Evolutionary conservation across 2,888 invertebrate species (phyloP), one percentile per base, ranked within the genome.

Genomic region (Baccha elongata): DNA sequence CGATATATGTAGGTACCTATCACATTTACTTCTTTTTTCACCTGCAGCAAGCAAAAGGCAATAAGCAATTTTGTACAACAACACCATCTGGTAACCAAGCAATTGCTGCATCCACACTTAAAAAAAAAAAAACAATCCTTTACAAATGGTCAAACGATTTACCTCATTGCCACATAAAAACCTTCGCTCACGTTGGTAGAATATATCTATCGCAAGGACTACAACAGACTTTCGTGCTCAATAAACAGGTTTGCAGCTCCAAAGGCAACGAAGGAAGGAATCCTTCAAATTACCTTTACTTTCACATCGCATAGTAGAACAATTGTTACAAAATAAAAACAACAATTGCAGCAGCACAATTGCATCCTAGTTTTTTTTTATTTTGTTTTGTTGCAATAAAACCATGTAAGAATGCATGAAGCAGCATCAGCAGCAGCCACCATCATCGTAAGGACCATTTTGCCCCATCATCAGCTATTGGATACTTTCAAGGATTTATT

Each of bases 401-500:
- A 40, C 48, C 35, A 65, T 42, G 29, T 26, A 73, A 46, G 44
- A 55, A 72, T 29, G 15, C n/a, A 17, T 23, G 32, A 52, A 17
- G 65, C 26, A 50, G 11, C 1, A 15, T 13, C 23, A 55, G 3
- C 46, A 74, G 55, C 32, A 46, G 53, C 60, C 60, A 52, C 44
- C 65, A 44, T 37, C 52, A 26, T 73, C 53, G 55, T 75, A 75
- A 80, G 64, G 48, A 75, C 69, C 69, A 80, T 75, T 75, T 80
- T 64, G 69, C 75, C 69, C 80, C 80, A 80, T 80, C 80, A 80
- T 80, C 80, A 80, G 74, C 75, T 80, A 80, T 80, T 69, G 80
- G 80, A 80, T 80, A 80, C 80, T 88, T 88, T 87, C 88, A 85
- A 87, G 88, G 88, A 88, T 88, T 88, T 88, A 88, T 88, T 88